These are phyloP conservation scores for Amphipyra berbera DNA, from an alignment of 2,888 invertebrate species.

Conservation along the genomic window DNA sequence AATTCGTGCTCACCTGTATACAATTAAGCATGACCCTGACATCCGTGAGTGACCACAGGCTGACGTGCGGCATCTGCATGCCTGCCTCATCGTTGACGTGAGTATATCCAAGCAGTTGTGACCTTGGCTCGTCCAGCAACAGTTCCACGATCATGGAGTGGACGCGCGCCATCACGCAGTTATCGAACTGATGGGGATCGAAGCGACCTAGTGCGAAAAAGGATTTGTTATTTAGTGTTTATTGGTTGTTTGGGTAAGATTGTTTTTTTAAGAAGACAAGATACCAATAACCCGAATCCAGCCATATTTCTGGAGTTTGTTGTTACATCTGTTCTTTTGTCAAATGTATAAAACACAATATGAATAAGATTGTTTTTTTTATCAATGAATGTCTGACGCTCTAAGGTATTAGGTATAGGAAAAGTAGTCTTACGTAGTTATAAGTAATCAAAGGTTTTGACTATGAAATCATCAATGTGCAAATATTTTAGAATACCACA, in stretches of 20 bases:
- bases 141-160: slow-evolving; percentile 96
- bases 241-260: neutral
- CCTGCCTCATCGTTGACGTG: slow-evolving; percentile 95
- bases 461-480: too few relatives aligned
- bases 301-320: too few relatives aligned
- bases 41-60: slow-evolving; percentile 95
- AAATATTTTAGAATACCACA: too few relatives aligned
- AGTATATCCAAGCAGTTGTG: slow-evolving; percentile 94
- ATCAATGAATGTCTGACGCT: too few relatives aligned
- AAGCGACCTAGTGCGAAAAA: slow-evolving; percentile 89
- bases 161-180: slow-evolving; percentile 95
- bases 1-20: slow-evolving; percentile 90
- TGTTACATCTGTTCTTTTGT: too few relatives aligned
- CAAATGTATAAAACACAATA: too few relatives aligned
- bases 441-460: too few relatives aligned
- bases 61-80: slow-evolving; percentile 95
- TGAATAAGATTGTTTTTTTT: too few relatives aligned
- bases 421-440: too few relatives aligned
- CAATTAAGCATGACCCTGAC: slow-evolving; percentile 94
- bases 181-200: slow-evolving; percentile 94
- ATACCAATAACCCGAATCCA: too few relatives aligned
- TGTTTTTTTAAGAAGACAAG: too few relatives aligned
- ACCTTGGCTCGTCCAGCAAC: slow-evolving; percentile 94
- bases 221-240: neutral
- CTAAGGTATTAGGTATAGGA: too few relatives aligned